Percentiles rank a stretch among this genome's conserved stretches.
Conservation (phyloP, 2,113 vertebrate species). For the Phainopepla nitens region DNA sequence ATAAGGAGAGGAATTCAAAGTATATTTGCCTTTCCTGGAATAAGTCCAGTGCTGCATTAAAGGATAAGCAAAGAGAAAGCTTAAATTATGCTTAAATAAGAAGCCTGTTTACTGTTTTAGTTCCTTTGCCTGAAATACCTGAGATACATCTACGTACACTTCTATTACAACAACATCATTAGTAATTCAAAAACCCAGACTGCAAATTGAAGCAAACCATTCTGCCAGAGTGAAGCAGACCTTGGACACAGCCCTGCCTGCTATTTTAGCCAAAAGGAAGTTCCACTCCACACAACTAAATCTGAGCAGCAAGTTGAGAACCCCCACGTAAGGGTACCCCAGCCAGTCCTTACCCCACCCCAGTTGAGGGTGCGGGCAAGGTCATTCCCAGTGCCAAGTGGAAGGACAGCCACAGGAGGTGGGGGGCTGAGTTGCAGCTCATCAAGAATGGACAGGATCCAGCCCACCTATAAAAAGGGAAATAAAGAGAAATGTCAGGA, state of each 20-base stretch:
- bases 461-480: constrained; percentile 73
- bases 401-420: constrained; percentile 92
- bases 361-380: constrained; percentile 94
- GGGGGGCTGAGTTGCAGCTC: constrained; percentile 80
- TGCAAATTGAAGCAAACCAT: background rate
- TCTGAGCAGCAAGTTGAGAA: background rate
- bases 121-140: background rate
- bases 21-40: background rate
- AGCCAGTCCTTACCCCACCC: constrained; percentile 87
- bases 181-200: background rate
- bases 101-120: background rate
- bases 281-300: background rate
- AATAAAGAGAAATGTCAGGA: background rate
- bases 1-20: background rate
- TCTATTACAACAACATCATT: background rate
- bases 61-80: background rate
- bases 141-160: background rate
- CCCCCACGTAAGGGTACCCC: rapidly evolving
- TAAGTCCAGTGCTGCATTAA: background rate
- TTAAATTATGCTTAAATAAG: background rate
- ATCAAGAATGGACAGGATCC: constrained; percentile 83
- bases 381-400: constrained; percentile 93
- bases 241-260: background rate
- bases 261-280: background rate
- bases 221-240: background rate